phyloP scores from a whole-genome alignment of 2,797 vertebrate species.

The Hippopotamyrus pictus region DNA sequence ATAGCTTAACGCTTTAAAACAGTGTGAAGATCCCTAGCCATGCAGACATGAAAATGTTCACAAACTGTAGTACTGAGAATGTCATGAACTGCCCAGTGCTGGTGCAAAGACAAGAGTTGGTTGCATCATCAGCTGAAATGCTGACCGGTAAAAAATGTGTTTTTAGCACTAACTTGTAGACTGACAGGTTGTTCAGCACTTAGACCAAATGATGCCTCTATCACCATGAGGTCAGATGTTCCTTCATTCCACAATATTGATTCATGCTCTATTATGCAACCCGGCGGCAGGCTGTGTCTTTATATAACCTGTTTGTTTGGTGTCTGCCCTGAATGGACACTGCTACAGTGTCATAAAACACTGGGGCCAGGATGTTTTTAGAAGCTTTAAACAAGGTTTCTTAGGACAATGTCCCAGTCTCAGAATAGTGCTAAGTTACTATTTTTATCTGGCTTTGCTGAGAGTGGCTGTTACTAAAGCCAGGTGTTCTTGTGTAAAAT shows the following conservation, averaged over 20 bases:
- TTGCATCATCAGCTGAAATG: not conserved
- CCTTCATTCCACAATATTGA: conserved; percentile 6
- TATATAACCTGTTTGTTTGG: conserved; percentile 26
- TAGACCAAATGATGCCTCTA: not conserved
- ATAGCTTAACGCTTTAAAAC: not conserved
- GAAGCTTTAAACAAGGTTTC: conserved; percentile 13
- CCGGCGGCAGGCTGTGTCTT: conserved; percentile 17
- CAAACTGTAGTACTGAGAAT: not conserved
- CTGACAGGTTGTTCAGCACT: not conserved
- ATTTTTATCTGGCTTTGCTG: conserved; percentile 37
- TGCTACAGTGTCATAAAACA: not conserved
- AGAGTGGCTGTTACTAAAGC: conserved; percentile 16
- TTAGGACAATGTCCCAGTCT: conserved; percentile 13
- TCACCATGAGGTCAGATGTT: not conserved
- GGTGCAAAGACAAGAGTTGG: not conserved
- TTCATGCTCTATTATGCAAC: conserved; percentile 31
- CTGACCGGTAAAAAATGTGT: not conserved
- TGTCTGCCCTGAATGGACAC: not conserved
- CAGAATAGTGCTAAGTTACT: conserved; percentile 38
- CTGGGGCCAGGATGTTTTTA: not conserved
- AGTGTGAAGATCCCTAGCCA: not conserved
- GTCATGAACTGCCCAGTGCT: not conserved
- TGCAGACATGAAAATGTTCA: not conserved
- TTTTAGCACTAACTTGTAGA: not conserved
- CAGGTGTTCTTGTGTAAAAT: not conserved